Evolutionary conservation across 2,797 vertebrate genomes (phyloP), one percentile per base, ranked within the genome.

Genomic region (Acanthis flammea): DNA sequence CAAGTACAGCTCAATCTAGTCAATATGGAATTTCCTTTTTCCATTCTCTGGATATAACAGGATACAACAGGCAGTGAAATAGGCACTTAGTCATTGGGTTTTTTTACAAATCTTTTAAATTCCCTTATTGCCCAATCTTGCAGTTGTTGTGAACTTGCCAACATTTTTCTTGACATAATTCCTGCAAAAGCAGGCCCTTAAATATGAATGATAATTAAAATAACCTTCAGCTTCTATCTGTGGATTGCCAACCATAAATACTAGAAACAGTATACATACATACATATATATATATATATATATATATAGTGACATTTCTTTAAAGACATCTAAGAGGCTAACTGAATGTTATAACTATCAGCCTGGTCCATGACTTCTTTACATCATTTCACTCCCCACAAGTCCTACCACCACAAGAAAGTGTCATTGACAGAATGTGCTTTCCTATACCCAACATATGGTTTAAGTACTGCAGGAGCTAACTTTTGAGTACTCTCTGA

Each of bases 11-110:
- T 95, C 96, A 93, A 94, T 92, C 89, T 81, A 80, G 81, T 83
- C 95, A 95, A 95, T 92, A 84, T 94, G 96, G 96, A 94, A 96
- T 97, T 96, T 97, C 75, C 94, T 97, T 95, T 97, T 97, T 97
- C 95, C 96, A 96, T 95, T 96, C 92, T 96, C 72, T 89, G 71
- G 81, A 62, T 95, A 93, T 61, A 96, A 93, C 92, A 96, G 85
- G 91, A 96, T 93, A 93, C 84, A 96, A 95, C 94, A 96, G 66
- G 96, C 94, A 95, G 75, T 75, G 89, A 96, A 95, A 92, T 23
- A 91, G 81, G 86, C 91, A 92, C 61, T 95, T 95, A 96, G 91
- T 95, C 91, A 94, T 41, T 68, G 78, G 22, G 10, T 0, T 39
- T 94, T 94, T 96, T 92, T 76, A 93, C 92, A 93, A 90, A 95